phyloP scores from a whole-genome alignment of 2,888 invertebrate genomes.

The Onchidella celtica region DNA sequence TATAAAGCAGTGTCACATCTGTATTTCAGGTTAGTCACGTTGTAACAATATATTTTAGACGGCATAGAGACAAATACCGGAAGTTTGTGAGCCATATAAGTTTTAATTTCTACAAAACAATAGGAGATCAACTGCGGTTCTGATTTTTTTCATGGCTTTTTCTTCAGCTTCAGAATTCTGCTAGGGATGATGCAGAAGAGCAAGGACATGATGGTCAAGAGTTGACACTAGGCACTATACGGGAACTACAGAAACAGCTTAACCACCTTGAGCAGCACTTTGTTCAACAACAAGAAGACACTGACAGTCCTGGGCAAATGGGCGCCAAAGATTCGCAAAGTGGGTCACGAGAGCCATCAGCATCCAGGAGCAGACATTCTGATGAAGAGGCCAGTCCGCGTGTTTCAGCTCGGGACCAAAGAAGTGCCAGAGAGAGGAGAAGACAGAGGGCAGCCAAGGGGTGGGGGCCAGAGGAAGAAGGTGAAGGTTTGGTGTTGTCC shows the following conservation, averaged over 20 bases:
- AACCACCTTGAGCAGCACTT: slow-evolving; percentile 59
- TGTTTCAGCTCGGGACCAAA: neutral
- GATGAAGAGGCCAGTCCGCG: neutral
- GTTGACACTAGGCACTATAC: slow-evolving; percentile 64
- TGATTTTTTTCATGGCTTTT: too few species aligned
- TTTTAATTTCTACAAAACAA: too few species aligned
- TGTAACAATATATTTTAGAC: too few species aligned
- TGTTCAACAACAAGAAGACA: neutral
- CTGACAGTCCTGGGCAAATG: neutral
- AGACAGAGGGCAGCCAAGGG: neutral
- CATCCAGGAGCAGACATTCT: neutral
- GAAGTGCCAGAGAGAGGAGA: slow-evolving; percentile 1
- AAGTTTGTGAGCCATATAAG: too few species aligned
- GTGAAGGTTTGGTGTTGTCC: neutral
- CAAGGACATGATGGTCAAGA: slow-evolving; percentile 53
- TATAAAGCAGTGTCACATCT: too few species aligned
- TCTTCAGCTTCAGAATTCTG: slow-evolving; percentile 3
- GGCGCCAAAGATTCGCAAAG: too few species aligned
- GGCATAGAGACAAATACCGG: too few species aligned
- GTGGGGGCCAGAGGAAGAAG: neutral
- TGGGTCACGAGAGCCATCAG: neutral
- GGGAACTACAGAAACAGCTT: slow-evolving; percentile 66
- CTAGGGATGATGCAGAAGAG: neutral
- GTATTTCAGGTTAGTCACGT: too few species aligned
- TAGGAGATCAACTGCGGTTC: too few species aligned